phyloP scores from a whole-genome alignment of 2,888 invertebrate species.

The Drosophila neonasuta region DNA sequence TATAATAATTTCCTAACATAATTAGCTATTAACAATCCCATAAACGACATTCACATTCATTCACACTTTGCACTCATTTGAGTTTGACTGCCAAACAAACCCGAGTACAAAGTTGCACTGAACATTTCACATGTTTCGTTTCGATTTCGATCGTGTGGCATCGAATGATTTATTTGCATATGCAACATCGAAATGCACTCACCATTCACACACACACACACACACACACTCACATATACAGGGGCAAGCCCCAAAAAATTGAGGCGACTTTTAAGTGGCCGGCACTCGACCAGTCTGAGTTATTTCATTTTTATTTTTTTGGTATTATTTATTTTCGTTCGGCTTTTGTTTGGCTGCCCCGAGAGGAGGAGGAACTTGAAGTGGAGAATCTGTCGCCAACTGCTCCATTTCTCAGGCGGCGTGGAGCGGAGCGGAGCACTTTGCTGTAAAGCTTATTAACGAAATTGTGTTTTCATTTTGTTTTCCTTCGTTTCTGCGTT shows the following conservation, averaged over 20 bases:
- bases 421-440: slow-evolving; percentile 1
- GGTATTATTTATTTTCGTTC: slow-evolving; percentile 14
- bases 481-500: slow-evolving; percentile 14
- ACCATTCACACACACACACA: slow-evolving; percentile 33
- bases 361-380: slow-evolving; percentile 5
- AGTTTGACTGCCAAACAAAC: background rate
- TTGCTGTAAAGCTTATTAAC: slow-evolving; percentile 71
- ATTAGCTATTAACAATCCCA: background rate
- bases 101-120: slow-evolving; percentile 26
- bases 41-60: background rate
- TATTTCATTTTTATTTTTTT: slow-evolving; percentile 20
- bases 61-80: slow-evolving; percentile 8
- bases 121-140: slow-evolving; percentile 29
- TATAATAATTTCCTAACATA: background rate
- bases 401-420: slow-evolving; percentile 61
- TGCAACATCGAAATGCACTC: slow-evolving; percentile 76
- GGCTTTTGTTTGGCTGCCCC: slow-evolving; percentile 26
- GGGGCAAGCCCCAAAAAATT: slow-evolving; percentile 35
- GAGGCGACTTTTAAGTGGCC: slow-evolving; percentile 70
- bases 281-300: slow-evolving; percentile 49
- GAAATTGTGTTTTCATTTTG: slow-evolving; percentile 54
- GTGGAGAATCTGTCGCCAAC: slow-evolving; percentile 61
- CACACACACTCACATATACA: no score
- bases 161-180: slow-evolving; percentile 73
- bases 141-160: slow-evolving; percentile 11